Conservation (phyloP, 2,797 vertebrate genomes). For the Orestias chungarensis region DNA sequence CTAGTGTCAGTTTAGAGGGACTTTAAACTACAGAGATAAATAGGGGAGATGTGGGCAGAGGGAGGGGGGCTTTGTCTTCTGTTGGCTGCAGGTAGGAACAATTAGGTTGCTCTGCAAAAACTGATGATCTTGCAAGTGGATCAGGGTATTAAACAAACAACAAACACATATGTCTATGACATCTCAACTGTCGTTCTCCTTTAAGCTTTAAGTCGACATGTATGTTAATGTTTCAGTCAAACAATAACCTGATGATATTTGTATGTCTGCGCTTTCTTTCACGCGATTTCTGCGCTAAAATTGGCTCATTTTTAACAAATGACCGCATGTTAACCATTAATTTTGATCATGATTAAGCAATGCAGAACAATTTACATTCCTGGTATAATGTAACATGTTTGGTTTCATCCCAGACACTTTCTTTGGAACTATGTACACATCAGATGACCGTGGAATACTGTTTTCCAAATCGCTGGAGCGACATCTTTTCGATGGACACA, state of each 20-base stretch:
- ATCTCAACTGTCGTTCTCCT: conserved; percentile 28
- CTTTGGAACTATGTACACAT: conserved; percentile 86
- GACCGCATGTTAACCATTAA: not conserved
- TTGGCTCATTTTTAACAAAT: not conserved
- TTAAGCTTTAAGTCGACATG: conserved; percentile 32
- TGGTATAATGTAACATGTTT: not conserved
- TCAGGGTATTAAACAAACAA: conserved; percentile 53
- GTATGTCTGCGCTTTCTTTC: conserved; percentile 11
- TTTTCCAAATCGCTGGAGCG: conserved; percentile 84
- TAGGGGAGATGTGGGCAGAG: conserved; percentile 35
- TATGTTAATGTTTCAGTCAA: conserved; percentile 20
- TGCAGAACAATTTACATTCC: not conserved
- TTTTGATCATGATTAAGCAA: not conserved
- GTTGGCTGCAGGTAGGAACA: conserved; percentile 31
- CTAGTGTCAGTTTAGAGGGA: conserved; percentile 14
- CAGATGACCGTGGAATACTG: conserved; percentile 82
- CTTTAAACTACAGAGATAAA: conserved; percentile 48
- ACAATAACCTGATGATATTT: too few relatives aligned
- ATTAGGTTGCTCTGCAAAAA: conserved; percentile 63
- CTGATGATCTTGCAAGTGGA: conserved; percentile 59
- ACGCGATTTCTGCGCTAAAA: not conserved
- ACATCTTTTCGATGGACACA: conserved; percentile 81
- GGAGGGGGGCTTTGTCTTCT: conserved; percentile 64
- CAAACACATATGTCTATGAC: conserved; percentile 15
- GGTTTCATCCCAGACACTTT: conserved; percentile 71